These are phyloP conservation scores for Haplotaxodon microlepis DNA, from an alignment of 2,113 vertebrate genomes.

Conservation along the genomic window DNA sequence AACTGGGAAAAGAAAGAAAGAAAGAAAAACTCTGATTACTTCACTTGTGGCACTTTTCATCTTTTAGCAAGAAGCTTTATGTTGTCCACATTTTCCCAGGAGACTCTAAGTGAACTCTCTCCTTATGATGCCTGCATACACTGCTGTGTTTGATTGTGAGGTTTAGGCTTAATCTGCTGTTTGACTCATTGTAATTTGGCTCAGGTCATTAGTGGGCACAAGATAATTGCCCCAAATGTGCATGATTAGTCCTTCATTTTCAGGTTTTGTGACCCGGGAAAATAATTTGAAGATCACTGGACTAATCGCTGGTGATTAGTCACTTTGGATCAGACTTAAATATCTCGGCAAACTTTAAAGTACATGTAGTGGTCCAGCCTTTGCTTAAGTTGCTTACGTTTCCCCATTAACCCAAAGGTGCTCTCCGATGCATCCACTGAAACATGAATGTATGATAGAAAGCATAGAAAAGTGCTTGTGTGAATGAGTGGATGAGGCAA, in stretches of 20 bases:
- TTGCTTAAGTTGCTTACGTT: neutral
- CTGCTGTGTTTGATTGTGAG: neutral
- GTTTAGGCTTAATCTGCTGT: neutral
- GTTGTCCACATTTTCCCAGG: neutral
- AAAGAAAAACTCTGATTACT: neutral
- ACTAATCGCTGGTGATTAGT: neutral
- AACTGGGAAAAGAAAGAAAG: neutral
- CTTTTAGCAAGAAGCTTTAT: neutral
- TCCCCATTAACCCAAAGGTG: neutral
- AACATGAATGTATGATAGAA: neutral
- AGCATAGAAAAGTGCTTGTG: neutral
- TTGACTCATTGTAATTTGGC: neutral
- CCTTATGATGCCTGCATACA: neutral
- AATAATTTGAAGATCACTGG: neutral
- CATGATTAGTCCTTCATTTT: neutral
- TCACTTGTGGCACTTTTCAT: neutral
- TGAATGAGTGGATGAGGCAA: neutral
- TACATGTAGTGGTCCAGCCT: neutral
- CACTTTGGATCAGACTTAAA: fast-evolving
- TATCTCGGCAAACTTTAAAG: fast-evolving
- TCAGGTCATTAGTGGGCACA: neutral
- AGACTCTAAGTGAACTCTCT: neutral
- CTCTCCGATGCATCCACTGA: neutral
- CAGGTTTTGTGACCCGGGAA: neutral
- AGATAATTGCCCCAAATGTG: neutral